Evolutionary conservation across 2,888 invertebrate genomes (phyloP), one percentile per base, ranked within the genome.

Genomic region (Oscheius myriophilus): DNA sequence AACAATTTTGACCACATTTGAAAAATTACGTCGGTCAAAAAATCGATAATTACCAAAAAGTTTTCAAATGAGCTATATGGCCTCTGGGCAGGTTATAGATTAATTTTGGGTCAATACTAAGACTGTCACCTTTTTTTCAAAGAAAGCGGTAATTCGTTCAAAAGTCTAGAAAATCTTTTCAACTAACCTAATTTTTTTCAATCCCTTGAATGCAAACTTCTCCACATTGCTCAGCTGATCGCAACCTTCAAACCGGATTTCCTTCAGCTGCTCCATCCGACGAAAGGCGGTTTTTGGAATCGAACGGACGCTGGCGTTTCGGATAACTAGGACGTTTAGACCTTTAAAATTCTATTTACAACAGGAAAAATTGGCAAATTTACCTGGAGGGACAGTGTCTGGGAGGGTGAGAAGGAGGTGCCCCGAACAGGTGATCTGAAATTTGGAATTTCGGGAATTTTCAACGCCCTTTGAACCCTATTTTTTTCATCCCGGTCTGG

Each of bases 191-290:
- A 76, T 49, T 43, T 71, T 72, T 39, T 63, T 65, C 55, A 78
- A 25, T 26, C 72, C 73, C 26, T 75, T 78, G 52, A 78, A 78
- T 3, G 78, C 75, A 57, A 78, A 66, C 46, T 78, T 78, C 53
- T 78, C 78, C 23, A 78, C 69, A 0, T 67, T 71, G 21, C 64
- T 62, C 51, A 78, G 46, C 46, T 70, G 67, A 9, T 58, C 54
- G 58, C 73, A 73, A 43, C 69, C 57, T 42, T 75, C 78, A 21
- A 78, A 67, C n/a, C 72, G 70, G 16, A 78, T 55, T 16, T 65
- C 57, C 1, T 33, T 39, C 12, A 78, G 52, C 12, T 72, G 70
- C 9, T 74, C 75, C 72, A 75, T 73, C 55, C 71, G 72, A 21
- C 75, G 73, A 52, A 78, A 78, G 43, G 75, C 67, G 14, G 72